Evolutionary conservation across 2,113 vertebrate species (phyloP).

Genomic region (Forbesichthys agassizii): DNA sequence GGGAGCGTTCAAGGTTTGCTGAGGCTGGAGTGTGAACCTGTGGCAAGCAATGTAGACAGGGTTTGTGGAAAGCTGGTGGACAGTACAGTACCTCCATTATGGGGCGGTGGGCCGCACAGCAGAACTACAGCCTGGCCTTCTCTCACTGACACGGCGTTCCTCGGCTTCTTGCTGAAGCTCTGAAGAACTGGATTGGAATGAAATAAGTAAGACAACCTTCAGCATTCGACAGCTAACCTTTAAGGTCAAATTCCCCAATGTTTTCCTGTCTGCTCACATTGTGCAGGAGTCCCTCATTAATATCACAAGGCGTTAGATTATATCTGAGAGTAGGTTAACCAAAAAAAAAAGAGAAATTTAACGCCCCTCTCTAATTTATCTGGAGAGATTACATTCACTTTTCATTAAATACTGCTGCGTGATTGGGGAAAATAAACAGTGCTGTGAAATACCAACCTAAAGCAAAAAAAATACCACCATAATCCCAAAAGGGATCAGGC

Average conservation of each 20-base stretch:
- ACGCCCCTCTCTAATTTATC: slow-evolving; percentile 16
- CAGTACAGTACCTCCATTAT: slow-evolving; percentile 80
- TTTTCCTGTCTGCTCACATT: slow-evolving; percentile 13
- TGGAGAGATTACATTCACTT: slow-evolving; percentile 54
- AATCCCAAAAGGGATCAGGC: slow-evolving; percentile 43
- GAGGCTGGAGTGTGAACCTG: slow-evolving; percentile 34
- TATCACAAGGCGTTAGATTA: slow-evolving; percentile 8
- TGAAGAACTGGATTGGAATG: slow-evolving; percentile 80
- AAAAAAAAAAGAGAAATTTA: neutral
- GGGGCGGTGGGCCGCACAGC: slow-evolving; percentile 83
- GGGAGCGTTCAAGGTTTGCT: slow-evolving; percentile 49
- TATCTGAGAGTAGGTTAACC: slow-evolving; percentile 7
- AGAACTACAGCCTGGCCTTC: slow-evolving; percentile 89
- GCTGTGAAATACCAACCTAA: slow-evolving; percentile 46
- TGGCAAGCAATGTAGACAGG: slow-evolving; percentile 19
- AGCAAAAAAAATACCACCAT: slow-evolving; percentile 59
- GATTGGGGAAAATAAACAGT: slow-evolving; percentile 42
- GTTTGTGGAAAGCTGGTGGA: neutral
- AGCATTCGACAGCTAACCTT: slow-evolving; percentile 28
- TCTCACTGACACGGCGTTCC: slow-evolving; percentile 82
- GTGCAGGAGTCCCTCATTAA: slow-evolving; percentile 16
- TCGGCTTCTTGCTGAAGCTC: slow-evolving; percentile 80
- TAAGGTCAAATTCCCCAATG: slow-evolving; percentile 14
- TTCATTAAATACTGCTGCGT: slow-evolving; percentile 70
- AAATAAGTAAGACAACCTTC: slow-evolving; percentile 39